A percentile compares a stretch with the other conserved stretches of the same genome.
Conservation (phyloP, 2,113 vertebrate genomes). For the Coracopsis vasa region DNA sequence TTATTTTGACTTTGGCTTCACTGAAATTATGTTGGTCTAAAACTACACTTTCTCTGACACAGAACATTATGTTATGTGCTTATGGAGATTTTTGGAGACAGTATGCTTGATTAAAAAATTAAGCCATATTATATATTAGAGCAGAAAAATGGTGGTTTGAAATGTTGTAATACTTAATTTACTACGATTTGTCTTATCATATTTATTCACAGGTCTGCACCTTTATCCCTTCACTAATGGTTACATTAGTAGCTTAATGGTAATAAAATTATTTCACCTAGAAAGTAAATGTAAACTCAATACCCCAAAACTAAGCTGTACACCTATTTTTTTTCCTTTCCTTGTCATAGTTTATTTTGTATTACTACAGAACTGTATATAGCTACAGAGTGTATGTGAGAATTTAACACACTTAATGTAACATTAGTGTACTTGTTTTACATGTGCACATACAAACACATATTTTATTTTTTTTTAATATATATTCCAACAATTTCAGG, state of each 20-base stretch:
- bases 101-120: background rate
- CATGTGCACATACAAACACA: background rate
- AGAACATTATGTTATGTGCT: background rate
- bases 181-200: background rate
- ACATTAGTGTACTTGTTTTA: background rate
- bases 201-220: background rate
- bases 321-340: background rate
- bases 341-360: background rate
- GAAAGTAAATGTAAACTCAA: background rate
- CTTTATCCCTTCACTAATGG: background rate
- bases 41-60: background rate
- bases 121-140: background rate
- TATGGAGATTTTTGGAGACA: background rate
- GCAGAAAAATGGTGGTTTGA: background rate
- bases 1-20: background rate
- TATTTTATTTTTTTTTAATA: background rate
- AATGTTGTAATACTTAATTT: background rate
- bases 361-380: background rate
- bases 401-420: background rate
- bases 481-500: background rate
- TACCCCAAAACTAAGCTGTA: background rate
- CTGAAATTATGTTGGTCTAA: background rate
- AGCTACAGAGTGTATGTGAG: background rate
- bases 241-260: background rate
- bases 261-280: background rate